phyloP scores from a whole-genome alignment of 1,140 invertebrate genomes.

The Mya arenaria region DNA sequence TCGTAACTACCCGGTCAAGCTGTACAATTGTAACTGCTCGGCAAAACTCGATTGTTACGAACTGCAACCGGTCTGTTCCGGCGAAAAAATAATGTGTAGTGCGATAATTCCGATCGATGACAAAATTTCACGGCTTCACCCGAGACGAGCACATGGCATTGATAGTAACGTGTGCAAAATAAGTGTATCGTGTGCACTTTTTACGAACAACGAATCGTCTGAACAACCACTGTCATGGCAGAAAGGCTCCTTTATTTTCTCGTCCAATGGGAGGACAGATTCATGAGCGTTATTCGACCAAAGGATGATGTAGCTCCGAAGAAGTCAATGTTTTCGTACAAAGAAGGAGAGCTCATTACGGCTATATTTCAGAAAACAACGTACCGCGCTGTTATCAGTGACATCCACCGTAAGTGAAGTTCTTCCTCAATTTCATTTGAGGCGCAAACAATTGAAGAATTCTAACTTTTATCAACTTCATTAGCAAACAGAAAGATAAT shows the following conservation, averaged over 20 bases:
- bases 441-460: background rate
- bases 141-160: too few species aligned
- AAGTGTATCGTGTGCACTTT: background rate
- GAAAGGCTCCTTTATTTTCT: conserved; percentile 21
- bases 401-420: conserved; percentile 9
- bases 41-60: too few species aligned
- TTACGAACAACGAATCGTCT: background rate
- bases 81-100: too few species aligned
- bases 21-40: too few species aligned
- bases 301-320: background rate
- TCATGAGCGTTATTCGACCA: conserved; percentile 1
- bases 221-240: conserved; percentile 17
- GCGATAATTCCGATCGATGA: too few species aligned
- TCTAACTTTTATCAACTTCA: background rate
- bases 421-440: too few species aligned
- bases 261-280: conserved; percentile 22
- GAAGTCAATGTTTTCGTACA: background rate
- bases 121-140: too few species aligned
- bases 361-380: conserved; percentile 26
- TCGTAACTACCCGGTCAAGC: too few species aligned
- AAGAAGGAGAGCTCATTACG: conserved; percentile 7
- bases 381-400: conserved; percentile 10
- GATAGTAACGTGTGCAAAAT: background rate
- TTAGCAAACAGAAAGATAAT: background rate
- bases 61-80: too few species aligned